Evolutionary conservation across 2,797 vertebrate species (phyloP).

Genomic region (Lycodopsis pacificus): DNA sequence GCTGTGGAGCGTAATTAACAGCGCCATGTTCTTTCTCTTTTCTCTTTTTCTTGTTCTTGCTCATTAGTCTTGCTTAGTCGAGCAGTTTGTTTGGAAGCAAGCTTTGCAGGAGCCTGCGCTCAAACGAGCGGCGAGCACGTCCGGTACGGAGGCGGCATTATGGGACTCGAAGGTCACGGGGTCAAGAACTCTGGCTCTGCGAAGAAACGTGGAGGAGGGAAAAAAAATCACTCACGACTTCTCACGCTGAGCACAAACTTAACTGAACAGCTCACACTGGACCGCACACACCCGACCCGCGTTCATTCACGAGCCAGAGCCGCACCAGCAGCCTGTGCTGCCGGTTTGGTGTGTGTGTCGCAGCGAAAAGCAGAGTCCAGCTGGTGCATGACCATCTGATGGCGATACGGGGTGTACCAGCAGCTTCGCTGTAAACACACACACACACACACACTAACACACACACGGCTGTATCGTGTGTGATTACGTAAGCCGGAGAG

Average conservation of each 20-base stretch:
- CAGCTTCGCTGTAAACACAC: slow-evolving; percentile 58
- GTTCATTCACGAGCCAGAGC: slow-evolving; percentile 49
- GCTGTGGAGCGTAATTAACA: slow-evolving; percentile 36
- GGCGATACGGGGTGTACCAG: slow-evolving; percentile 63
- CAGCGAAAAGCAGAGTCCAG: slow-evolving; percentile 49
- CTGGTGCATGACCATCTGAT: slow-evolving; percentile 70
- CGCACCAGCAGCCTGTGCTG: slow-evolving; percentile 31
- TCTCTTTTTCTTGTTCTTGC: slow-evolving; percentile 1
- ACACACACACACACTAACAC: slow-evolving; percentile 15
- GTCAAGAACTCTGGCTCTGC: background rate
- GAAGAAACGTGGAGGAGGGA: slow-evolving; percentile 4
- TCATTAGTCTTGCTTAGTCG: slow-evolving; percentile 35
- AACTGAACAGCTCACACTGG: slow-evolving; percentile 17
- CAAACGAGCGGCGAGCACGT: slow-evolving; percentile 7
- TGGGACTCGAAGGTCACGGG: background rate
- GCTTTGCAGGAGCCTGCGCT: slow-evolving; percentile 1
- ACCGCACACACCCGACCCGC: slow-evolving; percentile 10
- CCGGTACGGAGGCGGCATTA: background rate
- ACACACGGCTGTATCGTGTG: slow-evolving; percentile 43
- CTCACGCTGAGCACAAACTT: slow-evolving; percentile 10
- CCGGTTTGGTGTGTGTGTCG: slow-evolving; percentile 62
- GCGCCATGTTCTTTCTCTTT: slow-evolving; percentile 28
- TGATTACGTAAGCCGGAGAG: slow-evolving; percentile 70
- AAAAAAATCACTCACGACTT: slow-evolving; percentile 5
- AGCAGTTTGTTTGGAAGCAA: slow-evolving; percentile 35